A percentile compares a stretch with the other conserved stretches of the same genome.
These are phyloP conservation scores for Falco peregrinus DNA, from an alignment of 2,797 vertebrate species.

Conservation along the genomic window DNA sequence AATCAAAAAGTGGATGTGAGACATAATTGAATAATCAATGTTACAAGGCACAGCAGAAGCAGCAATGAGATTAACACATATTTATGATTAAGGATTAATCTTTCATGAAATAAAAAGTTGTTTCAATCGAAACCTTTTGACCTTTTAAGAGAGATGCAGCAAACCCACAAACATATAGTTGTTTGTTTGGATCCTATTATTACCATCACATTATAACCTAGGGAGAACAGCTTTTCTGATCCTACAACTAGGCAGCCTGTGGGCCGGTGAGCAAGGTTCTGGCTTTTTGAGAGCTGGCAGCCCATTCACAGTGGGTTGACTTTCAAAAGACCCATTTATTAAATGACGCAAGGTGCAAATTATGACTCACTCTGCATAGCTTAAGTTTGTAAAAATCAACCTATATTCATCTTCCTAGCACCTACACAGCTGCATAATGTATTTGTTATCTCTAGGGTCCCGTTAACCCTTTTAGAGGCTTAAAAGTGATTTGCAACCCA, in stretches of 20 bases:
- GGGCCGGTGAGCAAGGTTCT: slow-evolving; percentile 17
- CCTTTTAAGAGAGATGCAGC: neutral
- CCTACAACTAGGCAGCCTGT: neutral
- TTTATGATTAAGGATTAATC: slow-evolving; percentile 1
- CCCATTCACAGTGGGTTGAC: slow-evolving; percentile 45
- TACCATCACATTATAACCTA: neutral
- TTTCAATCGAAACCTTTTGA: slow-evolving; percentile 18
- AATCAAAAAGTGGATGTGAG: slow-evolving; percentile 28
- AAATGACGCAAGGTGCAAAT: slow-evolving; percentile 48
- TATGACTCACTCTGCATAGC: slow-evolving; percentile 67
- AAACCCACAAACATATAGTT: neutral
- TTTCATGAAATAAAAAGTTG: neutral
- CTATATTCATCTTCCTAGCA: slow-evolving; percentile 40
- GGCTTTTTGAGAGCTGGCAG: slow-evolving; percentile 7
- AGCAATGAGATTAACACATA: neutral
- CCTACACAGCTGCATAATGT: slow-evolving; percentile 61
- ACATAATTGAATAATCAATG: neutral
- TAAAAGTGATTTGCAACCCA: neutral
- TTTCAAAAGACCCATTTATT: slow-evolving; percentile 61
- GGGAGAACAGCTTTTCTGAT: neutral
- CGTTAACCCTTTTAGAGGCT: slow-evolving; percentile 19
- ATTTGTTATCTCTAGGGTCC: slow-evolving; percentile 37
- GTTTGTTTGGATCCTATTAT: slow-evolving; percentile 26
- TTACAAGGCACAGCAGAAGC: neutral
- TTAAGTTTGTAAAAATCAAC: slow-evolving; percentile 47